A percentile compares a stretch with the other conserved stretches of the same genome.
phyloP scores from a whole-genome alignment of 92 coral and sea anemone species.

The Palythoa heliodiscus region DNA sequence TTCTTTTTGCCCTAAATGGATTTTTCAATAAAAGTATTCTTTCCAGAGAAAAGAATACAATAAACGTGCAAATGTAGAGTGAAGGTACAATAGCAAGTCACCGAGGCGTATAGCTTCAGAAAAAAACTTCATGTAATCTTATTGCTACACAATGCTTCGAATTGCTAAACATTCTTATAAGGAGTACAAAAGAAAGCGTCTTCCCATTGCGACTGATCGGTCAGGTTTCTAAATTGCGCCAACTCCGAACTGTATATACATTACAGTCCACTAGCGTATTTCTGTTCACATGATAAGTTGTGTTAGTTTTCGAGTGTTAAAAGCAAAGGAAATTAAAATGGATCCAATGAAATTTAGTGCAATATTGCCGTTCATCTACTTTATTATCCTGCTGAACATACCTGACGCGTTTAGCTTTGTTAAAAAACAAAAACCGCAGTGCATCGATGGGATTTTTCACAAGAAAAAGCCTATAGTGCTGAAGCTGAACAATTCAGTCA shows the following conservation, averaged over 20 bases:
- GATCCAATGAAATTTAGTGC: background rate
- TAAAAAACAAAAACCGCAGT: conserved; percentile 14
- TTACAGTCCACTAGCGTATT: background rate
- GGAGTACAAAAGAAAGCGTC: background rate
- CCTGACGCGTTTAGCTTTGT: background rate
- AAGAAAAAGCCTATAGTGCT: conserved; percentile 68
- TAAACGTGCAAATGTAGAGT: background rate
- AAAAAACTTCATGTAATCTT: background rate
- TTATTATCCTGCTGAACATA: background rate
- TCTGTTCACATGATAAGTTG: background rate
- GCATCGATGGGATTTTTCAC: conserved; percentile 81
- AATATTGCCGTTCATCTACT: background rate
- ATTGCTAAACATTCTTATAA: background rate
- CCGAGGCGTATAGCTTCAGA: background rate
- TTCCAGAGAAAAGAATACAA: too few relatives aligned
- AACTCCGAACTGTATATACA: background rate
- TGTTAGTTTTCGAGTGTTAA: background rate
- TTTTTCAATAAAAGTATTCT: too few relatives aligned
- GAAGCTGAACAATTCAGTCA: conserved; percentile 54
- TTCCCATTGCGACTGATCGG: background rate
- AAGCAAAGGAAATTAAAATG: background rate
- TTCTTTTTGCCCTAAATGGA: too few relatives aligned
- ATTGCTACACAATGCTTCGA: background rate
- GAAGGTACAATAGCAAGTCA: background rate
- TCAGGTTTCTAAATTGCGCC: background rate